Conservation (phyloP, 2,888 invertebrate species). For the Calameuta pallipes region DNA sequence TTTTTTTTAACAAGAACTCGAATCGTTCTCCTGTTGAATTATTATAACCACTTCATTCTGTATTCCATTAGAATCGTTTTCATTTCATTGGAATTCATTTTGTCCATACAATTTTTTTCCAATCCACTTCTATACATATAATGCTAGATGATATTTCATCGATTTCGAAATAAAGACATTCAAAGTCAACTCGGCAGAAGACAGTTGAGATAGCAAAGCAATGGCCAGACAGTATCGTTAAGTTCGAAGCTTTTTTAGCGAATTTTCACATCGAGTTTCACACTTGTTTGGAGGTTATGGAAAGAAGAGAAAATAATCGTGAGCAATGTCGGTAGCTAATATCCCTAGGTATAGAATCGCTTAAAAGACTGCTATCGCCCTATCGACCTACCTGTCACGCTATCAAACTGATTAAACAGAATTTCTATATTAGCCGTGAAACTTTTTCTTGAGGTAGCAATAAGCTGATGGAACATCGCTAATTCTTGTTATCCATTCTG, state of each 20-base stretch:
- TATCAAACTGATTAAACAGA: not conserved
- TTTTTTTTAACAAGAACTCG: slow-evolving; percentile 30
- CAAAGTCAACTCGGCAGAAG: not conserved
- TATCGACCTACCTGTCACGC: not conserved
- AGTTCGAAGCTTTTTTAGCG: not conserved
- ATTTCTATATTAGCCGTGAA: not conserved
- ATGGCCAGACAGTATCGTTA: not conserved
- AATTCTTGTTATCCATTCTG: not conserved
- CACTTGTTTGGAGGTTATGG: not conserved
- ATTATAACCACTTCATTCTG: not conserved
- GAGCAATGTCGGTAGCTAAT: too few species aligned
- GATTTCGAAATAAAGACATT: not conserved
- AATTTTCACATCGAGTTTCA: not conserved
- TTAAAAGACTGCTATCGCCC: not conserved
- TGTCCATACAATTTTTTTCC: not conserved
- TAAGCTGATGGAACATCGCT: not conserved
- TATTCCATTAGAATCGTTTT: not conserved
- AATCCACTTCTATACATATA: not conserved
- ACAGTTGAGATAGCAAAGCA: not conserved
- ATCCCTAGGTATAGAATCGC: too few species aligned
- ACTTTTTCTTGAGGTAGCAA: not conserved
- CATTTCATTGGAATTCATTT: not conserved
- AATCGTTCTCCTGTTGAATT: not conserved
- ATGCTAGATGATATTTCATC: not conserved
- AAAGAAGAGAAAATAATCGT: not conserved